Evolutionary conservation across 2,113 vertebrate genomes (phyloP), one percentile per base, ranked within the genome.

Genomic region (Marcusenius ussheri): DNA sequence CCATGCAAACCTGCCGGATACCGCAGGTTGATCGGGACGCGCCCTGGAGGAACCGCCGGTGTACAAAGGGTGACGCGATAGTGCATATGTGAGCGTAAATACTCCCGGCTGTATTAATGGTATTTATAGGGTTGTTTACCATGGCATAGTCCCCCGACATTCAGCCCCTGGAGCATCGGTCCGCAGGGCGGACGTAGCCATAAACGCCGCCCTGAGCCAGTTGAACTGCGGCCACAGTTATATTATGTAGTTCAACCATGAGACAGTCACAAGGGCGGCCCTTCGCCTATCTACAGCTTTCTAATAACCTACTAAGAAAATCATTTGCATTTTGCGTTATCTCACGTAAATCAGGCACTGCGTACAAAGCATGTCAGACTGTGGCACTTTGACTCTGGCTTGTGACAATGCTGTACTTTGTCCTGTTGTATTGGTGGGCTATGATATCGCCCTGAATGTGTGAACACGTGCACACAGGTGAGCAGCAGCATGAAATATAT

Each of bases 41-140:
- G 74, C 17, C 83, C 45, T 46, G 7, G 42, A 84, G 45, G 45
- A 42, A 47, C 21, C 94, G 93, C 95, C 94, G 94, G 92, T 90
- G 19, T 84, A 11, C 17, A 24, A 62, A 90, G 89, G 94, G 92
- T 95, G 94, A 94, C 90, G 93, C 93, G 95, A 94, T 94, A 93
- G 83, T 77, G 74, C 62, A 11, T 87, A 88, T 15, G 66, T 83
- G 83, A 45, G 47, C 53, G 50, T 58, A 13, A 49, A 46, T n/a
- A 50, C 70, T 89, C 50, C 89, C 80, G 13, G 66, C 31, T n/a
- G 3, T 70, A 0, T 66, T 15, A 0, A 85, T 8, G 84, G 92
- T 91, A 91, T 89, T 90, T 17, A 47, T 88, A 46, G 89, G 90
- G 90, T 49, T 94, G 94, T 94, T 94, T 93, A 66, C 90, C 84